Conservation (phyloP, 2,113 vertebrate genomes). For the Oceanodroma tethys region DNA sequence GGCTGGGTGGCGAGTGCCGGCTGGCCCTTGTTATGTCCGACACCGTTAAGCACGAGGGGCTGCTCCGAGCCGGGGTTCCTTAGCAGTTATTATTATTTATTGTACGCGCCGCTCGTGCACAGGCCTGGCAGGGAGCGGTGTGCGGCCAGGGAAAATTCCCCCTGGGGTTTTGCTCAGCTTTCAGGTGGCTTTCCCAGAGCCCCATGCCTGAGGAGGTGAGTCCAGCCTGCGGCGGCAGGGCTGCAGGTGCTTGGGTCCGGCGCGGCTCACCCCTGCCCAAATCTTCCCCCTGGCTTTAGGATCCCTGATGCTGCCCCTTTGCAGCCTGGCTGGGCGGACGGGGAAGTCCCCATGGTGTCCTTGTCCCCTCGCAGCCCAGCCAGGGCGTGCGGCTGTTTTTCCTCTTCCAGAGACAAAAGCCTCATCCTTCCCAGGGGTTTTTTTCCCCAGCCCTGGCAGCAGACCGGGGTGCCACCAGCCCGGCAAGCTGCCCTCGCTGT, state of each 20-base stretch:
- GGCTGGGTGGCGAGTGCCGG: too few species aligned
- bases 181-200: not conserved
- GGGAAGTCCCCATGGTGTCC: fast-evolving
- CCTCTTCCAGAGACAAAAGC: not conserved
- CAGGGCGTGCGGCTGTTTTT: fast-evolving
- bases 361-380: not conserved
- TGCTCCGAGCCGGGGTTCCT: not conserved
- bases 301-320: not conserved
- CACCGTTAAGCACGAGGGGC: fast-evolving
- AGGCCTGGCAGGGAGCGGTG: not conserved
- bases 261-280: fast-evolving
- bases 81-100: not conserved
- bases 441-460: not conserved
- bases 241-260: not conserved
- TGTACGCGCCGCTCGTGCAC: fast-evolving
- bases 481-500: not conserved
- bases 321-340: not conserved
- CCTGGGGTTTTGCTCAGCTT: not conserved
- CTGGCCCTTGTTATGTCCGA: not conserved
- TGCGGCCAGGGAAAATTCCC: not conserved
- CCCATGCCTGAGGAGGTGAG: fast-evolving
- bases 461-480: not conserved
- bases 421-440: fast-evolving
- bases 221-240: not conserved
- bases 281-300: not conserved